These are phyloP conservation scores for Chrysogorgia sp. DNA, from an alignment of 92 coral and sea anemone species.

Conservation along the genomic window DNA sequence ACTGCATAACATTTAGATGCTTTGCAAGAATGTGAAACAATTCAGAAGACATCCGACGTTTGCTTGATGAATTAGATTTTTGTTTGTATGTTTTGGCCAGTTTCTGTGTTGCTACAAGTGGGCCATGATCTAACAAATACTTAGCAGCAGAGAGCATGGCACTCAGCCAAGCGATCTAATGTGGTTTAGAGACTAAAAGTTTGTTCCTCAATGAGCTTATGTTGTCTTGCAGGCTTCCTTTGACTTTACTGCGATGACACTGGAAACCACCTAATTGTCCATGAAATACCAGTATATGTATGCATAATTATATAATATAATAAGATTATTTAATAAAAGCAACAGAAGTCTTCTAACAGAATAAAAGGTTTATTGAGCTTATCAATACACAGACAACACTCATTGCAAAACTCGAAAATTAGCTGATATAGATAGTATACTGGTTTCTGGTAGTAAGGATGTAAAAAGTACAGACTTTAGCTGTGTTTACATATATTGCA, in stretches of 20 bases:
- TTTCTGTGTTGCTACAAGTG: constrained; percentile 54
- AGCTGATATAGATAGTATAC: too few relatives aligned
- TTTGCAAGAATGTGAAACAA: constrained; percentile 49
- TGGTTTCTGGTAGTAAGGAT: too few relatives aligned
- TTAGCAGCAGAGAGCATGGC: constrained; percentile 45
- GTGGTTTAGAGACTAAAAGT: constrained; percentile 22
- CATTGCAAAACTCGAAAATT: too few relatives aligned
- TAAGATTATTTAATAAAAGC: too few relatives aligned
- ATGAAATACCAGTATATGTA: too few relatives aligned
- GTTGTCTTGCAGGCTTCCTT: constrained; percentile 52
- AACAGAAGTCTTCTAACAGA: too few relatives aligned
- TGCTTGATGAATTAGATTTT: constrained; percentile 35
- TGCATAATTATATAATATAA: too few relatives aligned
- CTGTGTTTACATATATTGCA: too few relatives aligned
- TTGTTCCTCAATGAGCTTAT: constrained; percentile 19
- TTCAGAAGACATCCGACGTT: constrained; percentile 56
- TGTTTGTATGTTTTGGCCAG: constrained; percentile 43
- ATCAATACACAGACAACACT: too few relatives aligned
- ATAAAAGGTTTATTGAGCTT: too few relatives aligned
- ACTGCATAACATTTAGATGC: constrained; percentile 54
- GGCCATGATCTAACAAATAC: constrained; percentile 53
- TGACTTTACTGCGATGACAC: constrained; percentile 42
- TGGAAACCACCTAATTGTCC: constrained; percentile 4
- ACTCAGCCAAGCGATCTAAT: constrained; percentile 27
- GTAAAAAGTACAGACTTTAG: too few relatives aligned